Conservation (phyloP, 2,888 invertebrate genomes). For the Erebia palarica region DNA sequence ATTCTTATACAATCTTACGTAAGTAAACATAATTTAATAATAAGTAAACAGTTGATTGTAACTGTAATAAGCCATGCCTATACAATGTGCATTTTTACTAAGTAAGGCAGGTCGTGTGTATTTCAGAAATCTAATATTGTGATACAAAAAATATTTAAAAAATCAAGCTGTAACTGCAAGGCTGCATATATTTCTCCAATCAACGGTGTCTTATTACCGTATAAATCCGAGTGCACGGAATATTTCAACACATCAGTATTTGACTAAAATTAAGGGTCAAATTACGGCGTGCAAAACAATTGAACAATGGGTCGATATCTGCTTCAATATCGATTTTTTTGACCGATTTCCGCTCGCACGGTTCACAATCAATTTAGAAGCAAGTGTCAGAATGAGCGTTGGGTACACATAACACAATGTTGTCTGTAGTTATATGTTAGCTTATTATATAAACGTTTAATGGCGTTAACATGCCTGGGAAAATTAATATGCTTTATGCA, state of each 20-base stretch:
- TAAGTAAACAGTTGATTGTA: not conserved
- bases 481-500: constrained; percentile 13
- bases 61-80: not conserved
- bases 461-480: constrained; percentile 16
- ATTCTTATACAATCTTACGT: too few relatives aligned
- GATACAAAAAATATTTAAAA: not conserved
- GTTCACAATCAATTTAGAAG: constrained; percentile 56
- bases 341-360: constrained; percentile 46
- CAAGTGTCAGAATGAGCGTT: constrained; percentile 50
- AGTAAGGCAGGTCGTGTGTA: not conserved
- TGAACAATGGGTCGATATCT: constrained; percentile 59
- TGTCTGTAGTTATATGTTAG: not conserved
- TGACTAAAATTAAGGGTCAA: constrained; percentile 24
- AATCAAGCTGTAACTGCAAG: constrained; percentile 12
- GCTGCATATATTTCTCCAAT: constrained; percentile 21
- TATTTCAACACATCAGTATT: constrained; percentile 31
- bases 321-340: constrained; percentile 55
- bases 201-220: constrained; percentile 30
- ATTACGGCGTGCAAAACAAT: constrained; percentile 46
- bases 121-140: not conserved
- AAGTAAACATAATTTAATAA: too few relatives aligned
- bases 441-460: constrained; percentile 15
- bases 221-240: constrained; percentile 20
- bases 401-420: not conserved
- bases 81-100: not conserved